phyloP scores from a whole-genome alignment of 2,113 vertebrate species.

The Periophthalmus modestus region DNA sequence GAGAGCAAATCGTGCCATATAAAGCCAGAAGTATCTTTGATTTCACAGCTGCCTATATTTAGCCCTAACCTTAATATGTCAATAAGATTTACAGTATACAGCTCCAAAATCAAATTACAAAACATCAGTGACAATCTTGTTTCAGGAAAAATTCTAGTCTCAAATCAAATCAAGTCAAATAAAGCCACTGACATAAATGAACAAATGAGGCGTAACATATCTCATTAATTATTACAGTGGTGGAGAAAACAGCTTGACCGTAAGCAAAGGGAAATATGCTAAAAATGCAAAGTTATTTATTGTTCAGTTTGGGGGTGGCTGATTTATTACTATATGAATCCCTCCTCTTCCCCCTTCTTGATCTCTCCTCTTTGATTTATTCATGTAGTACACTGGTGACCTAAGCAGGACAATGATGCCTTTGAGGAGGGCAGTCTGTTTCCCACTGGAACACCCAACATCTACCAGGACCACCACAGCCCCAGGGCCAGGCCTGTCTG shows the following conservation, averaged over 20 bases:
- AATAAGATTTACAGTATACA: slow-evolving; percentile 34
- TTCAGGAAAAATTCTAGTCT: slow-evolving; percentile 22
- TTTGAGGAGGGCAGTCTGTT: slow-evolving; percentile 61
- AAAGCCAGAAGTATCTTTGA: slow-evolving; percentile 5
- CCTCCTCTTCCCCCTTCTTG: slow-evolving; percentile 58
- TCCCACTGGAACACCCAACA: slow-evolving; percentile 59
- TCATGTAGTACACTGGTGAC: slow-evolving; percentile 71
- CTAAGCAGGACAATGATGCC: slow-evolving; percentile 64
- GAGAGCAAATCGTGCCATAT: neutral
- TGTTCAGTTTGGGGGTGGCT: slow-evolving; percentile 31
- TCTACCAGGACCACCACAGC: slow-evolving; percentile 55
- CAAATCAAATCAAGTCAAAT: slow-evolving; percentile 42
- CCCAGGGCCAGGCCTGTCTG: slow-evolving; percentile 43
- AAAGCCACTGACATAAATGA: slow-evolving; percentile 4
- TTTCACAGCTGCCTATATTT: slow-evolving; percentile 35
- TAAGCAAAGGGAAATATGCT: neutral
- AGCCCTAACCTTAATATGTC: slow-evolving; percentile 16
- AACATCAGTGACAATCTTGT: slow-evolving; percentile 29
- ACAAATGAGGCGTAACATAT: slow-evolving; percentile 1
- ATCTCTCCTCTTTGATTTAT: slow-evolving; percentile 75
- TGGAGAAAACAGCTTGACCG: neutral
- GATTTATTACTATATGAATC: slow-evolving; percentile 58
- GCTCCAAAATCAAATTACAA: slow-evolving; percentile 26
- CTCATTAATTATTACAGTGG: neutral
- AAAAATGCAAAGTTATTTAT: slow-evolving; percentile 32